Base-by-base conservation (phyloP, 2,113 vertebrate genomes). In the Falcunculus frontatus region DNA sequence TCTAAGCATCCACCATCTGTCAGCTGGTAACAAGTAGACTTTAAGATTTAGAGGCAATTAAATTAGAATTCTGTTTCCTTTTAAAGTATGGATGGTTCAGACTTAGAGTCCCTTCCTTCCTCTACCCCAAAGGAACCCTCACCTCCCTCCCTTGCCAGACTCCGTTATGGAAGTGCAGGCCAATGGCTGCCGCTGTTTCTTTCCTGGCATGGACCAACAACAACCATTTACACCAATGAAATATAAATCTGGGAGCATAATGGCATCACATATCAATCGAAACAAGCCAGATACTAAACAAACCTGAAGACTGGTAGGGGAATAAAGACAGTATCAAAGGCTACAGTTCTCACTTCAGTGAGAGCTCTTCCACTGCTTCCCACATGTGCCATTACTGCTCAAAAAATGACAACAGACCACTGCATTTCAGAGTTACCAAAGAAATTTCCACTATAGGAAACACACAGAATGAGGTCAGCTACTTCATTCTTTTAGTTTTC, bases 1-100 rank as follows among this genome's bases (percentile, higher is more conserved):
- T 86, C 52, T 87, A 79, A 96, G 68, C 57, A 96, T 57, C 50
- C 46, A 81, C 60, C 75, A 56, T 42, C 88, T 95, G 93, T 90
- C 65, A 92, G 63, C 53, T 98, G 95, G 95, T 96, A 98, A 70
- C 59, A 96, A 92, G 89, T 80, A 89, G 81, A 91, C 82, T 93
- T 97, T 67, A 75, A 52, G 26, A 94, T 97, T 97, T 95, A 95
- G 90, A 97, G 39, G 65, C 12, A 96, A 97, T 83, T 95, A 94
- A 86, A 95, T 94, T 93, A 96, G 96, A 96, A 97, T 90, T 52
- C 25, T 37, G 63, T 96, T 97, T 97, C 82, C 72, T 52, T 83
- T 94, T 74, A 96, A 74, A 65, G 27, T 75, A 62, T 96, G 64
- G 75, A 97, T 83, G 57, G 65, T 67, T 91, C 60, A 93, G 80